Evolutionary conservation across 2,888 invertebrate species (phyloP).

Genomic region (Xestia rhomboidea): DNA sequence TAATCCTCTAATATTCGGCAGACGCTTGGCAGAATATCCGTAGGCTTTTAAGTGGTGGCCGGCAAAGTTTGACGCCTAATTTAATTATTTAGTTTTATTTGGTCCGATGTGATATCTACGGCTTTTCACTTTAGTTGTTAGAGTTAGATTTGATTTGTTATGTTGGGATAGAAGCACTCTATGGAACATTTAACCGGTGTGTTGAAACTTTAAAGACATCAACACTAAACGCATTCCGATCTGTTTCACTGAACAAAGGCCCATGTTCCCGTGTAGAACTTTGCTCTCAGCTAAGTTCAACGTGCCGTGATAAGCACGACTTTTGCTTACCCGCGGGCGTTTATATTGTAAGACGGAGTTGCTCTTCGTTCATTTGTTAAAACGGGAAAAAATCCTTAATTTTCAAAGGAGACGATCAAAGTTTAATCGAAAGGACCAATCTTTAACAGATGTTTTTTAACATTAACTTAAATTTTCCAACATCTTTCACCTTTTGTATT

Average conservation of each 20-base stretch:
- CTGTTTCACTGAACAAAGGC: slow-evolving; percentile 6
- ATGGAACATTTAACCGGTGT: too few species aligned
- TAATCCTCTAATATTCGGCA: slow-evolving; percentile 64
- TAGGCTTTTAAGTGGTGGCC: slow-evolving; percentile 46
- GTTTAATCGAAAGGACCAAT: background rate
- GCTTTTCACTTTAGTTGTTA: slow-evolving; percentile 28
- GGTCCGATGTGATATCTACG: slow-evolving; percentile 10
- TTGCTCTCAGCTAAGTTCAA: slow-evolving; percentile 23
- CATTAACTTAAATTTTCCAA: background rate
- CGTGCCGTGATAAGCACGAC: slow-evolving; percentile 18
- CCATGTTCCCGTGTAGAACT: slow-evolving; percentile 38
- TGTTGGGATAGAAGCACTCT: too few species aligned
- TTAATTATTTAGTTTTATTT: slow-evolving; percentile 49
- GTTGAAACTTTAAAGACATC: background rate
- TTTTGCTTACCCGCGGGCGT: slow-evolving; percentile 23
- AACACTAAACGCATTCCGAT: background rate
- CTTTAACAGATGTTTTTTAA: background rate
- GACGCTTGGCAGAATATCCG: slow-evolving; percentile 29
- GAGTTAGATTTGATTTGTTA: slow-evolving; percentile 8
- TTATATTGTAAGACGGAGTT: slow-evolving; percentile 6
- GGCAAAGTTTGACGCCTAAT: slow-evolving; percentile 35
- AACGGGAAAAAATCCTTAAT: background rate
- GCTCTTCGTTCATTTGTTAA: slow-evolving; percentile 3
- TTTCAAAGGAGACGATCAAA: background rate
- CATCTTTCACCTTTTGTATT: background rate